Evolutionary conservation across 1,140 invertebrate species (phyloP).

Genomic region (Diorhabda sublineata): DNA sequence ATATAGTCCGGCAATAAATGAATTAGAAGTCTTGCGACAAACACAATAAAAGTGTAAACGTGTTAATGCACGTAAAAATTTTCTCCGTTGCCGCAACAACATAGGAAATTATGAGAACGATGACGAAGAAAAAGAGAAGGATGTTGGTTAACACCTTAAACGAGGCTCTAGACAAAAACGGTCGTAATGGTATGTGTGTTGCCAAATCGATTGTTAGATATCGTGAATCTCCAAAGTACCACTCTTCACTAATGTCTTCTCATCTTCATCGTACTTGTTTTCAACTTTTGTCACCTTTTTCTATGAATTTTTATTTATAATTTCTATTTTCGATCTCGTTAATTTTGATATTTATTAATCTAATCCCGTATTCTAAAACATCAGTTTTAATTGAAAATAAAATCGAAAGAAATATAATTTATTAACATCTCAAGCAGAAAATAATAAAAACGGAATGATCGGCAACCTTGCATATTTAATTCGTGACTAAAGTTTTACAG

Average conservation of each 20-base stretch:
- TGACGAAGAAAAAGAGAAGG: conserved; percentile 5
- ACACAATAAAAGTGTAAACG: conserved; percentile 28
- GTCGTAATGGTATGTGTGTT: not conserved
- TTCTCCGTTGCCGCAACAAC: conserved; percentile 25
- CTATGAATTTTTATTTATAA: too few relatives aligned
- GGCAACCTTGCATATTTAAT: not conserved
- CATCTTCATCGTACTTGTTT: too few relatives aligned
- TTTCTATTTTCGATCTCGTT: too few relatives aligned
- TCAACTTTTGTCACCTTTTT: too few relatives aligned
- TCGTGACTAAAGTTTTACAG: conserved; percentile 5
- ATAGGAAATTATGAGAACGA: not conserved
- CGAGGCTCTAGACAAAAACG: not conserved
- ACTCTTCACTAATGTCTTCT: too few relatives aligned
- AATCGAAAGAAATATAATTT: too few relatives aligned
- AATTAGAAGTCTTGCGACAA: conserved; percentile 28
- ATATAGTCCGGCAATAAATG: conserved; percentile 19
- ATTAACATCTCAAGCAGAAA: too few relatives aligned
- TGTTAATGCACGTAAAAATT: conserved; percentile 30
- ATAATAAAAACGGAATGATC: not conserved
- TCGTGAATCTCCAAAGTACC: too few relatives aligned
- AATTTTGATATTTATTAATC: too few relatives aligned
- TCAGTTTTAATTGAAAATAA: not conserved
- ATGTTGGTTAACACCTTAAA: not conserved
- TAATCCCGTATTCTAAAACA: too few relatives aligned
- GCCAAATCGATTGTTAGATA: too few relatives aligned